phyloP scores from a whole-genome alignment of 2,888 invertebrate species.

The Drosophila mimetica region DNA sequence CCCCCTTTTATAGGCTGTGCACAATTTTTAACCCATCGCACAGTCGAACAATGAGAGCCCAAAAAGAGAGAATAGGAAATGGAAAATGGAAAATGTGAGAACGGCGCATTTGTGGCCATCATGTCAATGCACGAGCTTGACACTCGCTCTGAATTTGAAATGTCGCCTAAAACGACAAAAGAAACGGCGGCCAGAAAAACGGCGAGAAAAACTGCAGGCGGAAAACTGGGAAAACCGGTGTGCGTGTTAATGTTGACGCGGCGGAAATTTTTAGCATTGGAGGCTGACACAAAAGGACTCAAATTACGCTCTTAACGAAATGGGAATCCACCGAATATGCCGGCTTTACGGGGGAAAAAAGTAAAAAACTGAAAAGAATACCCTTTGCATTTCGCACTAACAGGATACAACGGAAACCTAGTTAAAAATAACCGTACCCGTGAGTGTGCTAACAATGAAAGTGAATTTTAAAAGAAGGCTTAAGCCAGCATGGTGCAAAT shows the following conservation, averaged over 20 bases:
- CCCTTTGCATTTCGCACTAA: conserved; percentile 12
- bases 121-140: conserved; percentile 75
- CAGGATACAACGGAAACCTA: conserved; percentile 24
- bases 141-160: conserved; percentile 67
- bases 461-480: not conserved
- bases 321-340: conserved; percentile 46
- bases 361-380: conserved; percentile 4
- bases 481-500: not conserved
- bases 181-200: conserved; percentile 21
- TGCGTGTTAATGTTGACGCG: conserved; percentile 20
- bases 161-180: conserved; percentile 65
- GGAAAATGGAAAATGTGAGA: conserved; percentile 27
- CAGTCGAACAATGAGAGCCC: conserved; percentile 22
- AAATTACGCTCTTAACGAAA: conserved; percentile 57
- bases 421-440: conserved; percentile 20
- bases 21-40: conserved; percentile 51
- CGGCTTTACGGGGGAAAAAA: conserved; percentile 7
- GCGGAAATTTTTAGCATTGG: conserved; percentile 30
- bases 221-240: conserved; percentile 31
- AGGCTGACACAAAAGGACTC: conserved; percentile 43
- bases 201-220: conserved; percentile 28
- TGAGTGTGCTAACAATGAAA: conserved; percentile 20
- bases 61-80: conserved; percentile 19
- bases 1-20: conserved; percentile 45
- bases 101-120: conserved; percentile 66